phyloP scores from a whole-genome alignment of 1,140 invertebrate genomes.

The Drosophila melanica region DNA sequence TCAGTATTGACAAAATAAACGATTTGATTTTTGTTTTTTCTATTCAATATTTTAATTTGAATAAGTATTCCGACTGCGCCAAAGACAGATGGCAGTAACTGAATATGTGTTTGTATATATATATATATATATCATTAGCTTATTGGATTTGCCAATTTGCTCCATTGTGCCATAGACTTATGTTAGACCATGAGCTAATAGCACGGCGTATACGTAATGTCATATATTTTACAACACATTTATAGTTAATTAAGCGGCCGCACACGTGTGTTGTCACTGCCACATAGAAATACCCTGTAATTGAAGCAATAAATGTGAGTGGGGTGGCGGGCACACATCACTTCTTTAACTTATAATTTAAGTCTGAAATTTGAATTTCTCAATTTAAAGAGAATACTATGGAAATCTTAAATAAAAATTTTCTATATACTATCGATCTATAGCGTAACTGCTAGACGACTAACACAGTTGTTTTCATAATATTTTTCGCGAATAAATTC shows the following conservation, averaged over 20 bases:
- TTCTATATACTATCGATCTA: background rate
- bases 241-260: conserved; percentile 28
- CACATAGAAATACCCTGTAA: background rate
- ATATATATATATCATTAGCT: conserved; percentile 2
- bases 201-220: conserved; percentile 33
- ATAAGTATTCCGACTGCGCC: background rate
- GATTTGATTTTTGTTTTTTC: background rate
- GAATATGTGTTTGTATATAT: conserved; percentile 2
- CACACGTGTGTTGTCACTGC: conserved; percentile 15
- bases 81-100: background rate
- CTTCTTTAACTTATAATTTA: background rate
- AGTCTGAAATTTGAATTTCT: background rate
- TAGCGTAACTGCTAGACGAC: background rate
- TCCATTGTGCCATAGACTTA: conserved; percentile 12
- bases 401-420: background rate
- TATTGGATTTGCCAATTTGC: conserved; percentile 14
- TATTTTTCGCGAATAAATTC: conserved; percentile 23
- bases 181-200: conserved; percentile 26
- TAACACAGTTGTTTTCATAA: background rate
- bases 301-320: too few species aligned
- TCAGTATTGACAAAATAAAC: background rate
- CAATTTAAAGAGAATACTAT: background rate
- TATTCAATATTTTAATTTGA: background rate
- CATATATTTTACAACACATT: conserved; percentile 23
- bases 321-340: background rate